Conservation (phyloP, 2,888 invertebrate genomes). For the Autographa gamma region DNA sequence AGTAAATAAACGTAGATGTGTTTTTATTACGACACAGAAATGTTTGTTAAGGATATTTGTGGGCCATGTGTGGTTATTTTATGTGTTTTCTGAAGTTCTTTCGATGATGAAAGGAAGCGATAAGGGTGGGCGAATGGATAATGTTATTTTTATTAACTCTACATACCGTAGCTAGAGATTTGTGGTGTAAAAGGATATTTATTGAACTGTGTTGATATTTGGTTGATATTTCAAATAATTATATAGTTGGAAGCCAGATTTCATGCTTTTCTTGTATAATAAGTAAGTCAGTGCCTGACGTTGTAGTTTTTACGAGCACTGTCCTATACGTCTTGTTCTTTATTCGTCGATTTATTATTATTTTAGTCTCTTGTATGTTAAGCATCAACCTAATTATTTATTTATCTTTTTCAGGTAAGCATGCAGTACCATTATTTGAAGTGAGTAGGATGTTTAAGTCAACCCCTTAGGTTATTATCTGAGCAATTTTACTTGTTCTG, state of each 20-base stretch:
- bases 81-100: slow-evolving; percentile 11
- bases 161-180: neutral
- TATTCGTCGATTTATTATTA: too few relatives aligned
- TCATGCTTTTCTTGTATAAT: too few relatives aligned
- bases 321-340: too few relatives aligned
- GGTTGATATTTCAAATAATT: neutral
- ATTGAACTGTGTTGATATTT: neutral
- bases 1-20: slow-evolving; percentile 30
- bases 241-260: neutral
- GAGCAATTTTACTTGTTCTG: neutral
- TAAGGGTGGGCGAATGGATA: slow-evolving; percentile 2
- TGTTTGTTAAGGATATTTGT: slow-evolving; percentile 11
- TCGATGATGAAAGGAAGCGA: neutral
- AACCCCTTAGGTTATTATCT: neutral
- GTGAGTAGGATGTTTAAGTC: neutral
- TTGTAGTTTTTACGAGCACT: too few relatives aligned
- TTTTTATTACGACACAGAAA: slow-evolving; percentile 26
- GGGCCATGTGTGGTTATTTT: slow-evolving; percentile 2
- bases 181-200: neutral
- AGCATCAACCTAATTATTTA: neutral
- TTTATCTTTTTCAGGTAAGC: neutral
- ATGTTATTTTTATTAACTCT: neutral
- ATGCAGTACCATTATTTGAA: neutral
- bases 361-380: neutral
- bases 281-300: too few relatives aligned